Conservation (phyloP, 1,140 invertebrate genomes). For the Triops longicaudatus region DNA sequence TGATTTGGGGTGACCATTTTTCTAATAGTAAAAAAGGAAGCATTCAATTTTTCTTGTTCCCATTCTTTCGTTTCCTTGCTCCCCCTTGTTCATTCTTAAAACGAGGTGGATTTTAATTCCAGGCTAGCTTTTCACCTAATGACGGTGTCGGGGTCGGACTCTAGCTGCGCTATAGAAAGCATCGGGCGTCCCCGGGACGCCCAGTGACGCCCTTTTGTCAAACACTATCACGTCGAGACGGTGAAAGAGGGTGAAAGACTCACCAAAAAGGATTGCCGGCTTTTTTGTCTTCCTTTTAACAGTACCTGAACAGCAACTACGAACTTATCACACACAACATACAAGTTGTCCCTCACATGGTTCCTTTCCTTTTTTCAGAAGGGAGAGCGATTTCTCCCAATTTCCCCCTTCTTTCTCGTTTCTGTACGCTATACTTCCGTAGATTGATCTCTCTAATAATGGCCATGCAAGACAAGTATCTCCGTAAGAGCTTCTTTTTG, state of each 20-base stretch:
- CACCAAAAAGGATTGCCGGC: not conserved
- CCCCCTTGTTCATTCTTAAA: not conserved
- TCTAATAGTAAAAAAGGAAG: not conserved
- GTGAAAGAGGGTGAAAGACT: not conserved
- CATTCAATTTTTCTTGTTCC: not conserved
- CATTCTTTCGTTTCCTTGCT: not conserved
- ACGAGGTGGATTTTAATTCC: constrained; percentile 25
- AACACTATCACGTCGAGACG: constrained; percentile 11
- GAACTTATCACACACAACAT: not conserved
- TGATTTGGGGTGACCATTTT: constrained; percentile 16
- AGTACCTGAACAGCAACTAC: not conserved
- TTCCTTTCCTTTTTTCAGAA: not conserved
- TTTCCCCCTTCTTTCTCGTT: not conserved
- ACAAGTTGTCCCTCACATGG: not conserved
- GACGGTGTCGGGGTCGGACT: constrained; percentile 25
- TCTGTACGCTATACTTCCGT: not conserved
- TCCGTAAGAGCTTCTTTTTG: not conserved
- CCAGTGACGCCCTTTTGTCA: constrained; percentile 14
- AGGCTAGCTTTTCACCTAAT: constrained; percentile 30
- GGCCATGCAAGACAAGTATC: constrained; percentile 1
- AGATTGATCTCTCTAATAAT: constrained; percentile 7
- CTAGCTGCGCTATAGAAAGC: not conserved
- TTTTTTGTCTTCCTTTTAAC: not conserved
- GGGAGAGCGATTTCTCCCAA: not conserved
- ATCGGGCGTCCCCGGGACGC: not conserved